These are phyloP conservation scores for Aethina tumida DNA, from an alignment of 1,140 invertebrate species.

Conservation along the genomic window DNA sequence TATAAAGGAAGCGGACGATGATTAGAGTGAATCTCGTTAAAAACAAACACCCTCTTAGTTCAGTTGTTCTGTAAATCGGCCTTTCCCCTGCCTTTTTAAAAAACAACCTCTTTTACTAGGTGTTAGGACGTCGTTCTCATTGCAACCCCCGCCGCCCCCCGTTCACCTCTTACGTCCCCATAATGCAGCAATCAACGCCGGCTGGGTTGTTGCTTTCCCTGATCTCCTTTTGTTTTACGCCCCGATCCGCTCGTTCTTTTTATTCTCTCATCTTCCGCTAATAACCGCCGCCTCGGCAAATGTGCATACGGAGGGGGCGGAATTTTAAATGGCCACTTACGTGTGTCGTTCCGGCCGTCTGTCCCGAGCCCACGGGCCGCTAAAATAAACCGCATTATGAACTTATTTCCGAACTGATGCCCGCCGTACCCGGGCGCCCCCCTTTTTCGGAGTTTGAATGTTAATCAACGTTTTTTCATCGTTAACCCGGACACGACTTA, in stretches of 20 bases:
- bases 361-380: conserved; percentile 11
- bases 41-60: conserved; percentile 28
- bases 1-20: conserved; percentile 9
- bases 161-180: conserved; percentile 16
- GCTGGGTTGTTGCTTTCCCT: conserved; percentile 22
- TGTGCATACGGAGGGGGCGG: conserved; percentile 18
- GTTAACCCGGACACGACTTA: neutral
- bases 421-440: no score
- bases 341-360: conserved; percentile 26
- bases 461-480: no score
- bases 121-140: conserved; percentile 23
- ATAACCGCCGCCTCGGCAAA: conserved; percentile 17
- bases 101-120: conserved; percentile 27
- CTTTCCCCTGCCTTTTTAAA: conserved; percentile 19
- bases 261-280: conserved; percentile 20
- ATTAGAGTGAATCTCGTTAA: conserved; percentile 30
- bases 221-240: conserved; percentile 22
- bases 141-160: no score
- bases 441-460: no score
- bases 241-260: conserved; percentile 21
- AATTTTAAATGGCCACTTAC: conserved; percentile 26
- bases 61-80: conserved; percentile 25
- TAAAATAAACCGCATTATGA: no score
- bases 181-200: conserved; percentile 28
- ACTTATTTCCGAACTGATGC: no score